Percentiles rank a stretch among this genome's conserved stretches.
phyloP scores from a whole-genome alignment of 2,888 invertebrate genomes.

The Agonopterix arenella region DNA sequence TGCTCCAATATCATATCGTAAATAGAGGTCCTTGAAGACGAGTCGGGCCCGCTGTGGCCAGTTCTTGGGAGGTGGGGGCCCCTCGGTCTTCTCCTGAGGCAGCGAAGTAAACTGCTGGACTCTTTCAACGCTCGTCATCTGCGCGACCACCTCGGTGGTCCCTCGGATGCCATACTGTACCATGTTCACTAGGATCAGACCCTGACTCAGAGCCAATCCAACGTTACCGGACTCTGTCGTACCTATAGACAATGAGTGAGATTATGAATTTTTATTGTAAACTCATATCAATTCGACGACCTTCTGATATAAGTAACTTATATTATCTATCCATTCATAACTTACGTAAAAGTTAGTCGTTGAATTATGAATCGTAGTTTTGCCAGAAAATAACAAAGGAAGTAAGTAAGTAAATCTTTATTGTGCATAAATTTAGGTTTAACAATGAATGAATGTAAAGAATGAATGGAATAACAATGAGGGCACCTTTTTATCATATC shows the following conservation, averaged over 20 bases:
- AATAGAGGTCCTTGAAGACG: conserved; percentile 76
- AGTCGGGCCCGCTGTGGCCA: conserved; percentile 81
- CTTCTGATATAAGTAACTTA: too few relatives aligned
- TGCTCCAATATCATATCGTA: conserved; percentile 79
- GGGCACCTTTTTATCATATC: neutral
- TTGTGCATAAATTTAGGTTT: too few relatives aligned
- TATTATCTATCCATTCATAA: too few relatives aligned
- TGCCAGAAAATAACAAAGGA: neutral
- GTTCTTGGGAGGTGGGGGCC: conserved; percentile 71
- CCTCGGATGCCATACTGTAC: conserved; percentile 89
- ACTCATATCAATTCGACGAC: too few relatives aligned
- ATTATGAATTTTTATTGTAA: too few relatives aligned
- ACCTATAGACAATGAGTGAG: conserved; percentile 37
- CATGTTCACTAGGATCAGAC: conserved; percentile 86
- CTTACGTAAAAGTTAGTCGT: neutral
- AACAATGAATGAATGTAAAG: too few relatives aligned
- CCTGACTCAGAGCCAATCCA: conserved; percentile 84
- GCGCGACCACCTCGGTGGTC: conserved; percentile 85
- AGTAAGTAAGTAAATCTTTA: too few relatives aligned
- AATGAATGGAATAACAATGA: too few relatives aligned
- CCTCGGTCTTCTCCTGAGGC: conserved; percentile 82
- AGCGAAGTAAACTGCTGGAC: conserved; percentile 86
- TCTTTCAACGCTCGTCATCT: conserved; percentile 89
- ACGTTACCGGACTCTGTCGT: conserved; percentile 80
- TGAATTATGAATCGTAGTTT: too few relatives aligned